Evolutionary conservation across 2,797 vertebrate genomes (phyloP).

Genomic region (Etheostoma nigrum): DNA sequence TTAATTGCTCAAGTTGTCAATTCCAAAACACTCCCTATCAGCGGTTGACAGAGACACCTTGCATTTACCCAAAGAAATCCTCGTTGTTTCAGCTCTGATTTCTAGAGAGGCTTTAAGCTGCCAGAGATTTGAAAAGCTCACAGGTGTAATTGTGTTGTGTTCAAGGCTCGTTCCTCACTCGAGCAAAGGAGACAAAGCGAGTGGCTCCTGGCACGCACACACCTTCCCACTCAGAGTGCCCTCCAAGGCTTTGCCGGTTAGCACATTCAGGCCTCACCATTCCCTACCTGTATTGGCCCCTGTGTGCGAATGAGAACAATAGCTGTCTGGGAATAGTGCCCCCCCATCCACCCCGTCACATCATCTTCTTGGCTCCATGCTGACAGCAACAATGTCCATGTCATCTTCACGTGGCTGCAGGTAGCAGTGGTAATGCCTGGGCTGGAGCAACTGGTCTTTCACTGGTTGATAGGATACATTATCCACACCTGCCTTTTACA

Average conservation of each 20-base stretch:
- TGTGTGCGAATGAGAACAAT: conserved; percentile 68
- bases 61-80: conserved; percentile 40
- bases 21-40: conserved; percentile 55
- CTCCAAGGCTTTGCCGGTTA: conserved; percentile 61
- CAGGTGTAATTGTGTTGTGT: conserved; percentile 66
- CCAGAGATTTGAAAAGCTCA: conserved; percentile 65
- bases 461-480: conserved; percentile 56
- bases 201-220: conserved; percentile 54
- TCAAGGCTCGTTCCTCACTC: conserved; percentile 59
- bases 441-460: conserved; percentile 56
- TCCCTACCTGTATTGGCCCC: conserved; percentile 55
- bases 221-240: conserved; percentile 45
- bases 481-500: conserved; percentile 39
- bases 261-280: conserved; percentile 55
- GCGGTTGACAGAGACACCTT: conserved; percentile 41
- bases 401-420: conserved; percentile 47
- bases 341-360: conserved; percentile 39
- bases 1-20: conserved; percentile 33
- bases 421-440: conserved; percentile 39
- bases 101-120: conserved; percentile 49
- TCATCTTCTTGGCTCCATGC: conserved; percentile 49
- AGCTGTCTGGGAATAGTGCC: conserved; percentile 52
- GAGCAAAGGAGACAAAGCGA: conserved; percentile 64
- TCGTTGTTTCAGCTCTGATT: conserved; percentile 44
- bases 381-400: conserved; percentile 57